phyloP scores from a whole-genome alignment of 2,888 invertebrate genomes.

The Brachyopa scutellaris region DNA sequence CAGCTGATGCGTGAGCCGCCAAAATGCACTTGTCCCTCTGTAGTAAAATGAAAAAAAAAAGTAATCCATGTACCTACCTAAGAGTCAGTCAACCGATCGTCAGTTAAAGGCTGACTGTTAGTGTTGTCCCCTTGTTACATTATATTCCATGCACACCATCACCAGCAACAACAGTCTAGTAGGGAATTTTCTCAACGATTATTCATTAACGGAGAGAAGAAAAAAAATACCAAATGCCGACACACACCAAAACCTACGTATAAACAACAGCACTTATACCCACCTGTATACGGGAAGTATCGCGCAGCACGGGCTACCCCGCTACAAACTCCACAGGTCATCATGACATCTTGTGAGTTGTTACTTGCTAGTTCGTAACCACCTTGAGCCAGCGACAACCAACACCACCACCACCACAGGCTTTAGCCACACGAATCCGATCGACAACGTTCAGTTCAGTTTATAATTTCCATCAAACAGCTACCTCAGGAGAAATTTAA shows the following conservation, averaged over 20 bases:
- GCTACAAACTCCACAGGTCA: conserved; percentile 43
- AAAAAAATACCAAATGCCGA: conserved; percentile 54
- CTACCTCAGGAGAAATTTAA: conserved; percentile 26
- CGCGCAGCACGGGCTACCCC: conserved; percentile 45
- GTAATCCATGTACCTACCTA: background rate
- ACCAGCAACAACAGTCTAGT: background rate
- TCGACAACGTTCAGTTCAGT: conserved; percentile 60
- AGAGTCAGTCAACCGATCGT: conserved; percentile 57
- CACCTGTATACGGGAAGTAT: conserved; percentile 71
- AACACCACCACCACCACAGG: conserved; percentile 39
- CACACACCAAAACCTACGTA: conserved; percentile 24
- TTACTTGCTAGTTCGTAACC: conserved; percentile 42
- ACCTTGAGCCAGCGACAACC: conserved; percentile 56
- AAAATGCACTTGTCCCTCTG: conserved; percentile 60
- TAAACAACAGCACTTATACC: conserved; percentile 10
- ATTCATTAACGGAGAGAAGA: conserved; percentile 34
- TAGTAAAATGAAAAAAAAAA: background rate
- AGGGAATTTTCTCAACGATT: conserved; percentile 56
- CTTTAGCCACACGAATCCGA: conserved; percentile 55
- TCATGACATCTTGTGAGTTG: conserved; percentile 59
- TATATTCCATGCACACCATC: conserved; percentile 25
- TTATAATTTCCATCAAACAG: conserved; percentile 64
- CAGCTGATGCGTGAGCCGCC: conserved; percentile 61
- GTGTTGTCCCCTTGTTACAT: conserved; percentile 36
- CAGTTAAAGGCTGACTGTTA: conserved; percentile 40